Evolutionary conservation across 2,113 vertebrate species (phyloP).

Genomic region (Kryptolebias marmoratus): DNA sequence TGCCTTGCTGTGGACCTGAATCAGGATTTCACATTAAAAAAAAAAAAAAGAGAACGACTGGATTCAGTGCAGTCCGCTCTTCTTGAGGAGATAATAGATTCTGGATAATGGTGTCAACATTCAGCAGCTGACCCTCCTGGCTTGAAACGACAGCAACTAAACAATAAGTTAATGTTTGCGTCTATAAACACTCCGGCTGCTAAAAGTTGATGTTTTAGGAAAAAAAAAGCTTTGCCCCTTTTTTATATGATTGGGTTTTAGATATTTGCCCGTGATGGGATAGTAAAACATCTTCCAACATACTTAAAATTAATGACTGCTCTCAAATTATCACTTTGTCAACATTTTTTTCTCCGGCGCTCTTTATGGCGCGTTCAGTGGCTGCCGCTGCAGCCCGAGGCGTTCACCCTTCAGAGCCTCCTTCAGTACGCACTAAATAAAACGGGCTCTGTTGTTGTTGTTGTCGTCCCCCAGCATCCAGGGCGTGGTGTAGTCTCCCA

Average conservation of each 20-base stretch:
- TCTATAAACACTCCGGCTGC: no score
- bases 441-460: conserved; percentile 26
- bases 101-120: conserved; percentile 21
- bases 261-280: conserved; percentile 1
- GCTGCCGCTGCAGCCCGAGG: conserved; percentile 25
- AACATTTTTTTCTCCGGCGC: conserved; percentile 3
- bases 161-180: conserved; percentile 6
- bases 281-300: background rate
- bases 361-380: conserved; percentile 13
- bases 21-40: background rate
- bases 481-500: conserved; percentile 45
- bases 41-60: conserved; percentile 8
- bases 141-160: conserved; percentile 29
- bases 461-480: conserved; percentile 43
- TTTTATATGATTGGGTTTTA: conserved; percentile 8
- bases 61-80: background rate
- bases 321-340: background rate
- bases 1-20: background rate
- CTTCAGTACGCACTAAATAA: conserved; percentile 16
- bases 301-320: conserved; percentile 2
- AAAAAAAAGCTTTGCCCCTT: background rate
- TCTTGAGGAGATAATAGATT: no score
- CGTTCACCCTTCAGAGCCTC: conserved; percentile 14
- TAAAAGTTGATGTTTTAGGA: no score
- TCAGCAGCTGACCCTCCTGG: conserved; percentile 21